Evolutionary conservation across 1,140 invertebrate species (phyloP).

Genomic region (Arion vulgaris): DNA sequence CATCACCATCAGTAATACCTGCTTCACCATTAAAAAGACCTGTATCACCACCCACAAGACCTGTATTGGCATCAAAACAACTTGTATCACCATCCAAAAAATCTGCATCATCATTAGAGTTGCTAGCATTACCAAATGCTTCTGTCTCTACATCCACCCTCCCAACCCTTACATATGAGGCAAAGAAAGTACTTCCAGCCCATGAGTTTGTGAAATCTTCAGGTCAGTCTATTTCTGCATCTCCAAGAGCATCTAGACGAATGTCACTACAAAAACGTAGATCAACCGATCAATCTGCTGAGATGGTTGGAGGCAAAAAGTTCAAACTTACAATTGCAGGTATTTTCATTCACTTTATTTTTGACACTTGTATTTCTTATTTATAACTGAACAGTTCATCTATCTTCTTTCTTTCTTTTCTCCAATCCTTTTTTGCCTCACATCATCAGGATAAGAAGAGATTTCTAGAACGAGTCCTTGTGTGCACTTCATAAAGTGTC

Average conservation of each 20-base stretch:
- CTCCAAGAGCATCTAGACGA: neutral
- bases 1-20: neutral
- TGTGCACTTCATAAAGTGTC: too few species aligned
- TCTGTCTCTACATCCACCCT: neutral
- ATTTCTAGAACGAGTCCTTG: too few species aligned
- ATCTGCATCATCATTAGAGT: too few species aligned
- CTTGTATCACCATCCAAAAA: too few species aligned
- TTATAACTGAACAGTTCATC: neutral
- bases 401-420: neutral
- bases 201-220: neutral
- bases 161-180: neutral
- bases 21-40: neutral
- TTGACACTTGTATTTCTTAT: neutral
- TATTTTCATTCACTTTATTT: neutral
- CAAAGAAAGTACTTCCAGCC: neutral
- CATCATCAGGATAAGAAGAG: too few species aligned
- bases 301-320: constrained; percentile 1
- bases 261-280: neutral
- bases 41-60: too few species aligned
- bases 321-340: neutral
- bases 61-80: too few species aligned
- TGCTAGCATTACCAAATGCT: too few species aligned
- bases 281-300: neutral
- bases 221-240: neutral
- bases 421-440: too few species aligned